These are phyloP conservation scores for Centruroides vittatus DNA, from an alignment of 1,140 invertebrate species.

Conservation along the genomic window DNA sequence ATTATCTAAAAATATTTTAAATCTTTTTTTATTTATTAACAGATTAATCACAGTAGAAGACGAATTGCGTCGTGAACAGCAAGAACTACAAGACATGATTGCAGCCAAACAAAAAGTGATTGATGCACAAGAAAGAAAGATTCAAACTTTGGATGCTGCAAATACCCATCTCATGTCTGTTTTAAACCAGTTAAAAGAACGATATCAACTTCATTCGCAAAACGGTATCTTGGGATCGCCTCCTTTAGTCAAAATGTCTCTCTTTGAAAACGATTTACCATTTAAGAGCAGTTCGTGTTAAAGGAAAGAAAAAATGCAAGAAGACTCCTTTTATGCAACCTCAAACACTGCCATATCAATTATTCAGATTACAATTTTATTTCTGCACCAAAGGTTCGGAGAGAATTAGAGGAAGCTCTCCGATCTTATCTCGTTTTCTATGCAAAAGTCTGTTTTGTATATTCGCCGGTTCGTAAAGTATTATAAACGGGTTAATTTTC, in stretches of 20 bases:
- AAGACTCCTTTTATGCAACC: too few species aligned
- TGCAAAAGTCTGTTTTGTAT: too few species aligned
- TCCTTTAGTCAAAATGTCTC: slow-evolving; percentile 6
- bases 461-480: too few species aligned
- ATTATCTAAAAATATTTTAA: too few species aligned
- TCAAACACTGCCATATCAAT: too few species aligned
- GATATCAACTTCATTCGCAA: background rate
- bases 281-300: slow-evolving; percentile 16
- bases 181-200: slow-evolving; percentile 24
- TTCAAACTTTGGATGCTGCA: slow-evolving; percentile 26
- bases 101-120: slow-evolving; percentile 28
- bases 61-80: slow-evolving; percentile 26
- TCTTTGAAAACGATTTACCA: slow-evolving; percentile 11
- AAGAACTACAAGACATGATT: slow-evolving; percentile 25
- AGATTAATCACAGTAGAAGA: slow-evolving; percentile 28
- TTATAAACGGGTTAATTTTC: too few species aligned
- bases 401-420: too few species aligned
- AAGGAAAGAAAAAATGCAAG: background rate
- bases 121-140: slow-evolving; percentile 27
- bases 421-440: too few species aligned
- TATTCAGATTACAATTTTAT: too few species aligned
- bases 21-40: slow-evolving; percentile 4
- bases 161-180: slow-evolving; percentile 25
- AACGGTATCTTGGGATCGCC: background rate
- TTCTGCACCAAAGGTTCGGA: too few species aligned